These are phyloP conservation scores for Brachionus calyciflorus DNA, from an alignment of 1,140 invertebrate species.

Conservation along the genomic window DNA sequence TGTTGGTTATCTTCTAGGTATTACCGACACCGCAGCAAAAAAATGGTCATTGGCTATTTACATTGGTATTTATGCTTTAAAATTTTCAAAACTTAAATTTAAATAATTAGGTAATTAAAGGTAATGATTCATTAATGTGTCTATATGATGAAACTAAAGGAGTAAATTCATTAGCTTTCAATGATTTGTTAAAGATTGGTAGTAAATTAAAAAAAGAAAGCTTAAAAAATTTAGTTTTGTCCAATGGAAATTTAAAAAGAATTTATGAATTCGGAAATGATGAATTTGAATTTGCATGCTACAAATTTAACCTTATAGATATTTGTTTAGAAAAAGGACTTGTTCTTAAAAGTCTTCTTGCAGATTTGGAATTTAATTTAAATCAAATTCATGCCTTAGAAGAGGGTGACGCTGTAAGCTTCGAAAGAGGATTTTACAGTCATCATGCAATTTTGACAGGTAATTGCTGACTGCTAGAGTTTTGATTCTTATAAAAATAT, in stretches of 20 bases:
- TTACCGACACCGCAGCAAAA: neutral
- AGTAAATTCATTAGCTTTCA: conserved; percentile 9
- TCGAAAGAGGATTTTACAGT: conserved; percentile 17
- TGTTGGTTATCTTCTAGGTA: neutral
- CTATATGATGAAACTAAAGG: neutral
- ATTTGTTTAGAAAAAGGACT: neutral
- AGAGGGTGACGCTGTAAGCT: conserved; percentile 4
- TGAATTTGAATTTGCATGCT: neutral
- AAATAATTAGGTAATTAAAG: neutral
- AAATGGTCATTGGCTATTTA: neutral
- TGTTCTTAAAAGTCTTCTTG: neutral
- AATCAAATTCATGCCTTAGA: neutral
- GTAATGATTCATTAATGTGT: neutral
- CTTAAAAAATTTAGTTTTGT: neutral
- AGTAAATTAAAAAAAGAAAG: neutral
- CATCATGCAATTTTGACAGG: conserved; percentile 24
- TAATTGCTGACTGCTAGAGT: neutral
- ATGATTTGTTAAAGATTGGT: neutral
- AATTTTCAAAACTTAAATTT: too few species aligned
- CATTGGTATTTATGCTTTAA: too few species aligned
- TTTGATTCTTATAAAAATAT: neutral
- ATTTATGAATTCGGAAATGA: neutral
- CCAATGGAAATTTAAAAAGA: neutral
- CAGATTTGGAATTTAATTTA: neutral
- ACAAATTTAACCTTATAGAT: conserved; percentile 3